Base-by-base conservation (phyloP, 2,888 invertebrate species). In the Chalcosyrphus nemorum region DNA sequence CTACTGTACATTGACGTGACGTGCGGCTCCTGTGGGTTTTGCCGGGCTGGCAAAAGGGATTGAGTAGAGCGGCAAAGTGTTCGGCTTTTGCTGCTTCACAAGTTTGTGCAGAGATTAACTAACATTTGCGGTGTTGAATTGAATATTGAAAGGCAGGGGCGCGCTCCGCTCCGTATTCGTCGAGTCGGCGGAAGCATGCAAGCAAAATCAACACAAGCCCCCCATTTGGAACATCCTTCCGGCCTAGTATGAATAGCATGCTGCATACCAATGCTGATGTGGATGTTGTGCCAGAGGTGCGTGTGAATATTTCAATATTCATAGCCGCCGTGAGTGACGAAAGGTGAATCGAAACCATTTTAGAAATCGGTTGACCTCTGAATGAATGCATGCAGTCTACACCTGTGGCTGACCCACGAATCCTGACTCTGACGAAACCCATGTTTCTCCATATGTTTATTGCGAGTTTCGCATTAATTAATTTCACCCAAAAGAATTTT, bases 51-150 rank as follows among this genome's bases (percentile, higher is more conserved):
- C n/a, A n/a, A n/a, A n/a, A 21, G 65, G 63, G 19, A 15, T 24
- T 29, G 35, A 54, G 43, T 21, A 17, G 32, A 43, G 32, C 38
- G 45, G 65, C 50, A 65, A 56, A 80, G 80, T 84, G 84, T 84
- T 84, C 80, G 65, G 80, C 84, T 84, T 84, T 84, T 80, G 84
- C 80, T 84, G 84, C 80, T 84, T 84, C 80, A 80, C 80, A 84
- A 84, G 84, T 84, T 84, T 84, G 84, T 84, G 74, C 70, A 84
- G 80, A 80, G 80, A 80, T 84, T 84, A 84, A 80, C 84, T 75
- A 80, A 84, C 84, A 84, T 84, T 84, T 80, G 75, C 74, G 84
- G 80, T 80, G 78, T 80, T 52, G 80, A 80, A 80, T 80, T 84
- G 80, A 84, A 84, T 75, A 84, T 84, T 80, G 70, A 75, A 84